Evolutionary conservation across 64 coral and sea anemone genomes (phyloP), one percentile per base, ranked within the genome.

Genomic region (Stichodactyla helianthus): DNA sequence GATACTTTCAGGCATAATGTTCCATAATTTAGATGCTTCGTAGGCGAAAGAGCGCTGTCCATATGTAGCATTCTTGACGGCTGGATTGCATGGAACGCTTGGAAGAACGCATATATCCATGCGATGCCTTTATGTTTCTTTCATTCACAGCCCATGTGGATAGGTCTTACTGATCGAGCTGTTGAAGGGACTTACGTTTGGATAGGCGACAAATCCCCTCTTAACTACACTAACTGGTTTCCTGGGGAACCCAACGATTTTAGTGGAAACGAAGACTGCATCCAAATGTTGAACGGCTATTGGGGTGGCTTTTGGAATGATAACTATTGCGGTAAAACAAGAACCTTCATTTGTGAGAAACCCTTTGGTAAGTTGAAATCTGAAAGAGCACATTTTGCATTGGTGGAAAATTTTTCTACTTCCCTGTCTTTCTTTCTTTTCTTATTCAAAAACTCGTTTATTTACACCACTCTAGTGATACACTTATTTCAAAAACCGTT

Each of bases 281-380:
- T 96, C 5, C 60, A 86, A 17, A 82, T 96, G n/a, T 87, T 56
- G 55, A 67, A 51, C 17, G 91, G 88, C 13, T 44, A 7, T 10
- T 77, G 71, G 61, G 88, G 84, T 16, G 94, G 94, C 61, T 90
- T 60, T 50, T 96, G 94, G 94, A 96, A 96, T 90, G 94, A 96
- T 51, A 83, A 96, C 20, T 89, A 81, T 52, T 96, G 94, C 20
- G 84, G 87, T 52, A 77, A 90, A 65, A 84, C 88, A 31, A 87
- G 84, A 25, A 55, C 92, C n/a, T 96, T 82, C 85, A 93, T 96
- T 64, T 96, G 94, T 82, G 94, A 96, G 88, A 96, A 93, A 87
- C 87, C 90, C 13, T 64, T 57, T 52, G 94, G 94, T 96, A 89
- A 57, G 91, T 20, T 74, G 10, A 74, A 58, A 9, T 58, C 8